Evolutionary conservation across 2,888 invertebrate species (phyloP).

Genomic region (Falcaria lacertinaria): DNA sequence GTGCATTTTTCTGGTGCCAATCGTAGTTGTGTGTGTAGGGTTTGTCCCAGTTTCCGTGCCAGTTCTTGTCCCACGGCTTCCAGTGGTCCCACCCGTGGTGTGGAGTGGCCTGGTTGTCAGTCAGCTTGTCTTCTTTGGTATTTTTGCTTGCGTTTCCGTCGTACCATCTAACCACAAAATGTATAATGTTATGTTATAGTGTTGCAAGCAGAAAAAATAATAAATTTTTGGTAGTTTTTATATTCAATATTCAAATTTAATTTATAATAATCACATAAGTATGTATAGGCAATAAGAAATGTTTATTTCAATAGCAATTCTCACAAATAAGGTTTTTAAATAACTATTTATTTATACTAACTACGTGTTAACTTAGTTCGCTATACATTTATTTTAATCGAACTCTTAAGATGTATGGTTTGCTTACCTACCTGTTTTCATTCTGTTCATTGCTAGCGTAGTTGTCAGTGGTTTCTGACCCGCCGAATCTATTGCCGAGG

Average conservation of each 20-base stretch:
- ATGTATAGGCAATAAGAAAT: too few species aligned
- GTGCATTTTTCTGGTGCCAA: slow-evolving; percentile 20
- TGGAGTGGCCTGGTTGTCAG: slow-evolving; percentile 33
- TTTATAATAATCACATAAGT: too few species aligned
- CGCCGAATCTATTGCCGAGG: slow-evolving; percentile 38
- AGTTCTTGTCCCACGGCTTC: slow-evolving; percentile 50
- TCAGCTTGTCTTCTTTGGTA: slow-evolving; percentile 27
- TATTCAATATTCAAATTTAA: too few species aligned
- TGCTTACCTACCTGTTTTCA: slow-evolving; percentile 16
- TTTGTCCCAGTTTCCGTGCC: slow-evolving; percentile 28
- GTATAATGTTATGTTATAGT: neutral
- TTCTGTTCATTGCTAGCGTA: slow-evolving; percentile 19
- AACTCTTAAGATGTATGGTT: too few species aligned
- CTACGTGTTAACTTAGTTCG: too few species aligned
- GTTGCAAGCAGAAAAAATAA: too few species aligned
- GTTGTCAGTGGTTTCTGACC: slow-evolving; percentile 9
- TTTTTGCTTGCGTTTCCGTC: slow-evolving; percentile 24
- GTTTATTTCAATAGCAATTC: too few species aligned
- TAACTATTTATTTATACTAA: too few species aligned
- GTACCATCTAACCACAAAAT: slow-evolving; percentile 18
- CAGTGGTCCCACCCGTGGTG: slow-evolving; percentile 31
- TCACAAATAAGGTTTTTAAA: too few species aligned
- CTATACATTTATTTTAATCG: too few species aligned
- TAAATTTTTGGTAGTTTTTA: too few species aligned
- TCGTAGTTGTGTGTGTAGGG: slow-evolving; percentile 9